Conservation (phyloP, 2,113 vertebrate genomes). For the Penelope pileata region DNA sequence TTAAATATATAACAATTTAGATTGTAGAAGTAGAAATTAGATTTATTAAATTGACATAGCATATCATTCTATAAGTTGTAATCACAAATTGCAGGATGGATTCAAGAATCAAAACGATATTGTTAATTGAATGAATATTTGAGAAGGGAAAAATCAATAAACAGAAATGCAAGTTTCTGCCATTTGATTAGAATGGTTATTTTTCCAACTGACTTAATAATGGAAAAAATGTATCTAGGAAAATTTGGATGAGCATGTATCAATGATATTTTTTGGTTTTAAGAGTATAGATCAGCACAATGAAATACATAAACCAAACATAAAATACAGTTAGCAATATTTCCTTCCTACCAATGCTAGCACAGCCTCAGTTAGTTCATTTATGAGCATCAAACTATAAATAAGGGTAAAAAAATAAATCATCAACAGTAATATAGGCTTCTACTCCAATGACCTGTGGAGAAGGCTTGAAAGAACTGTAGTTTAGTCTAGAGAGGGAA, state of each 20-base stretch:
- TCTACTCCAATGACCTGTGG: neutral
- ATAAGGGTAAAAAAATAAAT: neutral
- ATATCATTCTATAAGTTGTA: neutral
- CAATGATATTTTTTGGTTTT: neutral
- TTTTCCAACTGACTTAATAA: neutral
- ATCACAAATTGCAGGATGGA: neutral
- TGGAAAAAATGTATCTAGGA: neutral
- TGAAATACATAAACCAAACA: neutral
- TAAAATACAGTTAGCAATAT: neutral
- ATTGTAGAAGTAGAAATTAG: neutral
- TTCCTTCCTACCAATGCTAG: neutral
- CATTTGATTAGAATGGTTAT: conserved; percentile 5
- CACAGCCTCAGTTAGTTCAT: neutral
- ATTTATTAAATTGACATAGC: neutral
- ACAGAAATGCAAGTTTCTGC: neutral
- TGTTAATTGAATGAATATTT: conserved; percentile 12
- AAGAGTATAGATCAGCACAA: neutral
- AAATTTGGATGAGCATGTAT: neutral
- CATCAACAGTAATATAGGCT: neutral
- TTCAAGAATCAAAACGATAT: conserved; percentile 10
- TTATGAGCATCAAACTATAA: neutral
- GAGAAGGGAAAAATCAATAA: neutral
- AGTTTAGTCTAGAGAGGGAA: conserved; percentile 11
- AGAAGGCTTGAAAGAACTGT: neutral
- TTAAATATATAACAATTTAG: neutral